Percentiles rank a stretch among this genome's conserved stretches.
Conservation (phyloP, 2,113 vertebrate species). For the Thunnus maccoyii region DNA sequence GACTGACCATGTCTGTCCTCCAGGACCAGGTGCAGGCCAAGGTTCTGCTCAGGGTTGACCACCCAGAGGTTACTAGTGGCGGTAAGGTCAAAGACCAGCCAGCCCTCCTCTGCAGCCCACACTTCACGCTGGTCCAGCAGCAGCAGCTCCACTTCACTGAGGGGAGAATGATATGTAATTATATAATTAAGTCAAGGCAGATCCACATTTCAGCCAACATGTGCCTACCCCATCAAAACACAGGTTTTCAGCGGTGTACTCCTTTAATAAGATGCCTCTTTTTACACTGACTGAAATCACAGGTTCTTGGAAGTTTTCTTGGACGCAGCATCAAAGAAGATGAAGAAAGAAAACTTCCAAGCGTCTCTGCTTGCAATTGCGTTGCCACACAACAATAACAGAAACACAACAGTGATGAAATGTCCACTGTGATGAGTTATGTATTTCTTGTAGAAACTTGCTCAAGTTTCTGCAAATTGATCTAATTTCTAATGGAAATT, state of each 20-base stretch:
- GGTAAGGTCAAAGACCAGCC: conserved; percentile 97
- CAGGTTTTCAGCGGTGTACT: neutral
- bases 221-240: neutral
- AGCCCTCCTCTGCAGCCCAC: conserved; percentile 95
- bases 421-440: neutral
- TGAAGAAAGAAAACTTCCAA: neutral
- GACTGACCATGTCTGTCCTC: conserved; percentile 90
- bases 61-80: conserved; percentile 96
- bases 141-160: conserved; percentile 91
- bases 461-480: conserved; percentile 11
- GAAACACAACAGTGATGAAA: neutral
- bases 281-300: too few species aligned
- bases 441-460: neutral
- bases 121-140: conserved; percentile 91
- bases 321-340: neutral
- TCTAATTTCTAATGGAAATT: conserved; percentile 7
- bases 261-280: too few species aligned
- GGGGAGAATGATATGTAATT: conserved; percentile 12
- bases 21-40: conserved; percentile 92
- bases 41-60: conserved; percentile 91
- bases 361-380: neutral
- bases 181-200: neutral
- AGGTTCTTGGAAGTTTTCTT: neutral
- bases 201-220: neutral
- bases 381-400: neutral